Percentiles rank a stretch among this genome's conserved stretches.
These are phyloP conservation scores for Tortrix viridana DNA, from an alignment of 2,888 invertebrate genomes.

Conservation along the genomic window DNA sequence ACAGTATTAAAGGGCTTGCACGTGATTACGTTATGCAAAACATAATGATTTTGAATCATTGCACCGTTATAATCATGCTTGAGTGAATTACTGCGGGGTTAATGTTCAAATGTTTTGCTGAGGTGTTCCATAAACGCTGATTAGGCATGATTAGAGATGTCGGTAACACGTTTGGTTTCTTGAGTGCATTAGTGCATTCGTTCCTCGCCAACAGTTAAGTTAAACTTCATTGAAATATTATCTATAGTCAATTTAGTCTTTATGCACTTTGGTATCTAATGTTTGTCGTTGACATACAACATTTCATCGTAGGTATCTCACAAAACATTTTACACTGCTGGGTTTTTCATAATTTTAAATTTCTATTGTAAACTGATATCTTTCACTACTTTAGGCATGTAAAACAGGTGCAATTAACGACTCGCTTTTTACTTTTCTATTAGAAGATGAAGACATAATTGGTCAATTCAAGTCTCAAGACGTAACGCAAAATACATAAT, in stretches of 20 bases:
- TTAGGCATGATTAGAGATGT: conserved; percentile 29
- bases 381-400: no score
- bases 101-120: conserved; percentile 33
- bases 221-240: conserved; percentile 1
- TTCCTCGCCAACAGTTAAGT: neutral
- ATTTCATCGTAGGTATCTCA: no score
- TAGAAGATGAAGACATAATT: no score
- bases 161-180: conserved; percentile 19
- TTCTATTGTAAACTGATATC: no score
- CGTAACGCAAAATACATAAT: no score
- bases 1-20: conserved; percentile 33
- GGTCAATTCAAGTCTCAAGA: no score
- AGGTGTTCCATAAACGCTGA: conserved; percentile 32
- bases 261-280: neutral
- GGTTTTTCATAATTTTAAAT: no score
- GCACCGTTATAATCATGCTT: conserved; percentile 36
- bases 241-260: conserved; percentile 1
- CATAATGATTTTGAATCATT: conserved; percentile 39
- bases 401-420: no score
- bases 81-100: conserved; percentile 24
- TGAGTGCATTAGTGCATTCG: conserved; percentile 11
- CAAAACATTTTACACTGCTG: no score
- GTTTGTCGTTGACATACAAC: no score
- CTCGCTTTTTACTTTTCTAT: no score
- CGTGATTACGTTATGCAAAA: conserved; percentile 36